Conservation (phyloP, 2,888 invertebrate species). For the Coelinius sp. region DNA sequence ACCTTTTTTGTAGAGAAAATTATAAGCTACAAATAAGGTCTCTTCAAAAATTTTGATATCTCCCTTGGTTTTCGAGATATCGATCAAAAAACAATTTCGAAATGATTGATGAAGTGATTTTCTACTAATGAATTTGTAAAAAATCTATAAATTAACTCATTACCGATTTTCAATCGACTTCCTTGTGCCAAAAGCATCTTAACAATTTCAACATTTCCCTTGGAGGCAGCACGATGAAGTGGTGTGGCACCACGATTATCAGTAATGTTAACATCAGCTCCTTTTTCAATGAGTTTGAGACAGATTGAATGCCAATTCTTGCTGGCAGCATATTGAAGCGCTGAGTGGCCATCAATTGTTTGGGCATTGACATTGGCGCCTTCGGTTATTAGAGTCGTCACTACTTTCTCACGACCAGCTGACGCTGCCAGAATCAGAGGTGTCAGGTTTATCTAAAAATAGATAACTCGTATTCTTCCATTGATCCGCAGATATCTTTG, state of each 20-base stretch:
- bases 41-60: too few relatives aligned
- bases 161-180: constrained; percentile 72
- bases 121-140: not conserved
- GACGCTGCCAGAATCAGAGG: constrained; percentile 86
- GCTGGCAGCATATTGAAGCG: constrained; percentile 89
- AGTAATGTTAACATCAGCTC: constrained; percentile 79
- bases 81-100: constrained; percentile 22
- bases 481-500: not conserved
- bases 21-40: too few relatives aligned
- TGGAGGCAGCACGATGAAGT: constrained; percentile 85
- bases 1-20: too few relatives aligned
- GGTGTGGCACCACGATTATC: constrained; percentile 82
- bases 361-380: constrained; percentile 83
- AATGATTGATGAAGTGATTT: not conserved
- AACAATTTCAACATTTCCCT: constrained; percentile 80
- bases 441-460: constrained; percentile 76
- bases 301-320: constrained; percentile 84
- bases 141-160: not conserved
- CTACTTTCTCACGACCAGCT: constrained; percentile 81
- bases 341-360: constrained; percentile 82
- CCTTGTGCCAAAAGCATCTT: constrained; percentile 77
- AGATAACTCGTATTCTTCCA: constrained; percentile 30
- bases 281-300: constrained; percentile 76
- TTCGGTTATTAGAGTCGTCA: constrained; percentile 77
- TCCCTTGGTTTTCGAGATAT: too few relatives aligned